Evolutionary conservation across 2,113 vertebrate species (phyloP).

Genomic region (Brachyhypopomus gauderio): DNA sequence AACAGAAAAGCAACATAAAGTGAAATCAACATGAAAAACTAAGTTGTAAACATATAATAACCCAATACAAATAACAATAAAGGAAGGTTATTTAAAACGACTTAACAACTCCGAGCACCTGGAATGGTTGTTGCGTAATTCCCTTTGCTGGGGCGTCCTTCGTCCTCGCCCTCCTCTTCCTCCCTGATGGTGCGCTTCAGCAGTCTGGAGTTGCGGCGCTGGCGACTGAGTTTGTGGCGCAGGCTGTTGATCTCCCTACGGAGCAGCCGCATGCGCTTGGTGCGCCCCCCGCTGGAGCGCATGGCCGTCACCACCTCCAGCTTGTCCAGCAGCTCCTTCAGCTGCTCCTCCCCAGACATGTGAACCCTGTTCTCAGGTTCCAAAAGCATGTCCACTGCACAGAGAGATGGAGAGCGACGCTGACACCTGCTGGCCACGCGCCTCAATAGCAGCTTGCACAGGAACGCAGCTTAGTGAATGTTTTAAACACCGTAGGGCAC

Average conservation of each 20-base stretch:
- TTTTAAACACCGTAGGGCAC: too few species aligned
- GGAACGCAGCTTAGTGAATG: too few species aligned
- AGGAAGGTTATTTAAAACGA: background rate
- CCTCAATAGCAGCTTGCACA: too few species aligned
- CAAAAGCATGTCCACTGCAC: conserved; percentile 89
- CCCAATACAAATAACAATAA: background rate
- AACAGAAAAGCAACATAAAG: background rate
- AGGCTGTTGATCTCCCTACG: conserved; percentile 90
- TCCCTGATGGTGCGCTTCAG: conserved; percentile 70
- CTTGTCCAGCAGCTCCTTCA: conserved; percentile 93
- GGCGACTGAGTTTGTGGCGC: conserved; percentile 84
- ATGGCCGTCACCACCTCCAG: conserved; percentile 88
- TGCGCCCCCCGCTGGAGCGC: conserved; percentile 90
- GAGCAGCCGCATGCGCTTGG: conserved; percentile 87
- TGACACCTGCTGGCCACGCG: background rate
- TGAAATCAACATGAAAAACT: too few species aligned
- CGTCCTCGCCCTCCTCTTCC: conserved; percentile 65
- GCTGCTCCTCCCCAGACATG: conserved; percentile 85
- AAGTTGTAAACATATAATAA: background rate
- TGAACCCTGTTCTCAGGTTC: conserved; percentile 89
- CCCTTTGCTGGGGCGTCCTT: conserved; percentile 52
- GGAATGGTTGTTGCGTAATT: conserved; percentile 31
- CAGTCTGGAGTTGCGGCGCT: conserved; percentile 72
- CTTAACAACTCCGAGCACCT: conserved; percentile 9
- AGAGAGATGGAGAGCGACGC: background rate